Evolutionary conservation across 2,888 invertebrate genomes (phyloP).

Genomic region (Acanthosoma haemorrhoidale): DNA sequence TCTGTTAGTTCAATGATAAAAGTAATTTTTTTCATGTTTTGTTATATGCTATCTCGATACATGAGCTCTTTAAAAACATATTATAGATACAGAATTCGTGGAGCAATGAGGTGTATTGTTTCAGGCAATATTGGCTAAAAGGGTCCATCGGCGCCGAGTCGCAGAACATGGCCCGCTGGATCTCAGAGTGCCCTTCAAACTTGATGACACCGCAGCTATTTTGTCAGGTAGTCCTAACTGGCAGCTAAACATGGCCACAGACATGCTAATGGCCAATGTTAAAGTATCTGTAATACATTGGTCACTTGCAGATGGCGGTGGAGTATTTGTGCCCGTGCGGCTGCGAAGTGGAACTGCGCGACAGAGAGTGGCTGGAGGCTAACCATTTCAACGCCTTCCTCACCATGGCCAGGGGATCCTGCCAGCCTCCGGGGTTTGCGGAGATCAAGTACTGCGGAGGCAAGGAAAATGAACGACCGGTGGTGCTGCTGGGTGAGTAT

Average conservation of each 20-base stretch:
- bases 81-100: background rate
- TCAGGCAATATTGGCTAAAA: conserved; percentile 31
- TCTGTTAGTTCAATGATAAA: too few species aligned
- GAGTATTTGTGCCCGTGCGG: conserved; percentile 51
- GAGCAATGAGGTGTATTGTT: background rate
- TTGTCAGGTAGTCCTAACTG: conserved; percentile 38
- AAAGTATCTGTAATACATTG: too few species aligned
- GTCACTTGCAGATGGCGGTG: conserved; percentile 50
- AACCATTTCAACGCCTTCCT: conserved; percentile 61
- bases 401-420: conserved; percentile 52
- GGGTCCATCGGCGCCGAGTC: conserved; percentile 34
- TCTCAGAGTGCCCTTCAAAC: conserved; percentile 38
- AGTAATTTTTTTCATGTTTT: too few species aligned
- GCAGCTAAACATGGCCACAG: too few species aligned
- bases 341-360: conserved; percentile 48
- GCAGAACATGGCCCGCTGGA: conserved; percentile 36
- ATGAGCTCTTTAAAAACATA: background rate
- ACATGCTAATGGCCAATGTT: too few species aligned
- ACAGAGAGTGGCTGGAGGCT: conserved; percentile 59
- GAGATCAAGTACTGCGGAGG: conserved; percentile 58
- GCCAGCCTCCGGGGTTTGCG: conserved; percentile 59
- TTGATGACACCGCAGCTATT: conserved; percentile 40
- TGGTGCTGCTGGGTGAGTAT: conserved; percentile 59
- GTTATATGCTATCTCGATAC: too few species aligned
- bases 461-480: conserved; percentile 50